Percentiles rank a stretch among this genome's conserved stretches.
Evolutionary conservation across 2,113 vertebrate species (phyloP).

Genomic region (Synodontis membranacea): DNA sequence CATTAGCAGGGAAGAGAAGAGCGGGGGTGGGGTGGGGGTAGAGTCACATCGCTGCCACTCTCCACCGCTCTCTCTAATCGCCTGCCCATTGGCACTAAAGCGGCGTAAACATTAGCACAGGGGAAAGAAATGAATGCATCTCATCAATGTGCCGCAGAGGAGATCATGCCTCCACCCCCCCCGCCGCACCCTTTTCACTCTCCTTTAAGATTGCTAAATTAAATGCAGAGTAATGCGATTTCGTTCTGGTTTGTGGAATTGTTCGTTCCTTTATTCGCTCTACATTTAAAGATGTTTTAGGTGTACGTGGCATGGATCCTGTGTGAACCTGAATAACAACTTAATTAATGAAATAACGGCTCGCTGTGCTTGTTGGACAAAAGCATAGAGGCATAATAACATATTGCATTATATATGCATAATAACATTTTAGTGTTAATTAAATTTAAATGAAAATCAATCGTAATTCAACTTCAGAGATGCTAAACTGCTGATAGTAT

Average conservation of each 20-base stretch:
- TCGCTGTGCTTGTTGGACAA: conserved; percentile 27
- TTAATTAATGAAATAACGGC: conserved; percentile 30
- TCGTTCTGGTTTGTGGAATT: conserved; percentile 4
- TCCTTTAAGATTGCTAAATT: conserved; percentile 48
- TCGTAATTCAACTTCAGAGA: conserved; percentile 41
- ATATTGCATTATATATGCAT: conserved; percentile 37
- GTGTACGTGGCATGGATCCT: neutral
- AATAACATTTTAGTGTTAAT: conserved; percentile 41
- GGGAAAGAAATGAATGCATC: conserved; percentile 56
- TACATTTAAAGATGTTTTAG: neutral
- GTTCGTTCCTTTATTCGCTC: conserved; percentile 12
- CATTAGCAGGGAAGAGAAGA: conserved; percentile 65
- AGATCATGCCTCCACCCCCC: conserved; percentile 29
- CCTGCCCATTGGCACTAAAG: conserved; percentile 55
- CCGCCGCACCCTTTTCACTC: conserved; percentile 37
- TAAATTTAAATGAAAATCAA: conserved; percentile 40
- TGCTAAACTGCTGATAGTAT: conserved; percentile 26
- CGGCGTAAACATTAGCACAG: conserved; percentile 56
- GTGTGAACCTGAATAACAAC: conserved; percentile 22
- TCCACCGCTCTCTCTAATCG: conserved; percentile 57
- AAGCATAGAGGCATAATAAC: conserved; percentile 30
- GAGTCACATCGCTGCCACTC: conserved; percentile 45
- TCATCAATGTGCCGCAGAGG: conserved; percentile 45
- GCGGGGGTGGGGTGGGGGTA: conserved; percentile 56
- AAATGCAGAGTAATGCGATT: conserved; percentile 36